These are phyloP conservation scores for Lycaena phlaeas DNA, from an alignment of 2,888 invertebrate species.

Conservation along the genomic window DNA sequence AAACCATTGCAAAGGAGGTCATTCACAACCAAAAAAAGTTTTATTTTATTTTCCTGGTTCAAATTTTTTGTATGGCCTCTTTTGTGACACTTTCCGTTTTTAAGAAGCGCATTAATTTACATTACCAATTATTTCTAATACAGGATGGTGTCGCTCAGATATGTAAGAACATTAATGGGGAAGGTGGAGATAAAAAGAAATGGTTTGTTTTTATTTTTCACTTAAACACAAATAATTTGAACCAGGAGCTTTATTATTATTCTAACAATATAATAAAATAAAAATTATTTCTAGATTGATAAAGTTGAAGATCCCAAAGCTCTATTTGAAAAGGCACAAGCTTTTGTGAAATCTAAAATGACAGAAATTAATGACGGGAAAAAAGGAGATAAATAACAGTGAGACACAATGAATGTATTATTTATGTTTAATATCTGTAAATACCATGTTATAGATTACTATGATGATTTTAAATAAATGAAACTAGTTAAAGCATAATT, in stretches of 20 bases:
- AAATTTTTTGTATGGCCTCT: slow-evolving; percentile 27
- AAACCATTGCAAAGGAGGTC: slow-evolving; percentile 2
- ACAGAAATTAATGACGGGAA: slow-evolving; percentile 52
- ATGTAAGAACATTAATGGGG: slow-evolving; percentile 38
- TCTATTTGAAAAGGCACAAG: slow-evolving; percentile 79
- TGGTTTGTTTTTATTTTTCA: slow-evolving; percentile 44
- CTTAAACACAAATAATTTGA: slow-evolving; percentile 28
- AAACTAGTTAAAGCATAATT: slow-evolving; percentile 35
- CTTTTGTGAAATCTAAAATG: slow-evolving; percentile 78
- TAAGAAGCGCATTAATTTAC: slow-evolving; percentile 7
- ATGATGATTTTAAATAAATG: slow-evolving; percentile 37
- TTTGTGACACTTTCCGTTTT: slow-evolving; percentile 22
- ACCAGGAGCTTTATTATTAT: slow-evolving; percentile 37
- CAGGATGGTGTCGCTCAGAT: slow-evolving; percentile 41
- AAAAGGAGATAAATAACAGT: slow-evolving; percentile 21
- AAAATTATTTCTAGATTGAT: slow-evolving; percentile 77
- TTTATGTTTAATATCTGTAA: slow-evolving; percentile 39
- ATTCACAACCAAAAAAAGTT: not conserved
- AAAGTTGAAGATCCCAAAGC: slow-evolving; percentile 87
- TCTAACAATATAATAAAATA: not conserved
- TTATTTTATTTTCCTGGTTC: slow-evolving; percentile 18
- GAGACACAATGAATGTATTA: slow-evolving; percentile 19
- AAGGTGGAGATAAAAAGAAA: slow-evolving; percentile 47
- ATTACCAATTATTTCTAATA: slow-evolving; percentile 24
- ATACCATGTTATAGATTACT: slow-evolving; percentile 42